These are phyloP conservation scores for Turritopsis dohrnii DNA, from an alignment of 30 jellyfish, hydroid and myxozoan genomes.

Conservation along the genomic window DNA sequence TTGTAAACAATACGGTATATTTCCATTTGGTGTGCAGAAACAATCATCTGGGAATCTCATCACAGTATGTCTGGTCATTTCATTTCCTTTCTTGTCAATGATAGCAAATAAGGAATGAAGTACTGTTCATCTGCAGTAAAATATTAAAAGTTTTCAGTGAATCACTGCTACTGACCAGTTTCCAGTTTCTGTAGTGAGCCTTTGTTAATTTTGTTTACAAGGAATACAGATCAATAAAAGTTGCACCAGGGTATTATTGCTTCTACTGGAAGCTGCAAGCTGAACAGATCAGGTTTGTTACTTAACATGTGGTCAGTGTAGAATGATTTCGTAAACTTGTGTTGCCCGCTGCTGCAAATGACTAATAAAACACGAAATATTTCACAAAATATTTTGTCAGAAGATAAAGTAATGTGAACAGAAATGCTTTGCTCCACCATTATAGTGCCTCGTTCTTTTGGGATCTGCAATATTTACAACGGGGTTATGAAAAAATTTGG, in stretches of 20 bases:
- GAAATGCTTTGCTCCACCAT: no score
- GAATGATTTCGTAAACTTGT: background rate
- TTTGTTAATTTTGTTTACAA: background rate
- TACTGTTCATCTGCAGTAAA: no score
- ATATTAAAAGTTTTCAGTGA: no score
- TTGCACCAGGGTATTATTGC: background rate
- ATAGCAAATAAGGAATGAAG: background rate
- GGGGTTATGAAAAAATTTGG: no score
- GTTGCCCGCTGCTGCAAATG: no score
- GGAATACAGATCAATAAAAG: background rate
- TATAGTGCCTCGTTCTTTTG: no score
- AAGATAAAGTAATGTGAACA: no score
- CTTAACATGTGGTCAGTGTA: background rate
- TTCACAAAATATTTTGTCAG: no score
- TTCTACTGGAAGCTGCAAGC: constrained; percentile 7
- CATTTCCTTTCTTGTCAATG: background rate
- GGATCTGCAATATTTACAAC: no score
- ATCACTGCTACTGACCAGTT: background rate
- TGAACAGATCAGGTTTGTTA: background rate
- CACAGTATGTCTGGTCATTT: background rate
- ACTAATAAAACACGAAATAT: no score
- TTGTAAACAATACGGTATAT: background rate
- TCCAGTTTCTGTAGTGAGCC: background rate
- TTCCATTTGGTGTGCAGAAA: constrained; percentile 13
- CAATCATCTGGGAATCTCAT: background rate